Conservation (phyloP, 2,888 invertebrate species). For the Periphyllus acericola region DNA sequence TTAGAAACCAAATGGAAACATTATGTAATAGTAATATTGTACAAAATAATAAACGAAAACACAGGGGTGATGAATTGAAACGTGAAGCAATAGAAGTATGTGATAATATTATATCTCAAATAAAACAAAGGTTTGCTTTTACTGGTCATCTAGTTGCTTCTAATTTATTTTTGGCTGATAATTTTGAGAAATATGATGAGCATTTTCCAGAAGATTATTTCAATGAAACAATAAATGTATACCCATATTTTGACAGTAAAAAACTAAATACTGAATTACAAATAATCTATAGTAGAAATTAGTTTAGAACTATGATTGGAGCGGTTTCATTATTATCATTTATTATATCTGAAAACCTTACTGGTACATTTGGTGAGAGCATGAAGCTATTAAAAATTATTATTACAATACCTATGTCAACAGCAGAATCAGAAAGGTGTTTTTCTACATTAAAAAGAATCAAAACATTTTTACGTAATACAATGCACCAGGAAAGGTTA, state of each 20-base stretch:
- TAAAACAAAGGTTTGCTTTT: conserved; percentile 19
- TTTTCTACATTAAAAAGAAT: too few species aligned
- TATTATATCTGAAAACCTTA: not conserved
- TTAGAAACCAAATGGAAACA: too few species aligned
- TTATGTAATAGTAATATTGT: too few species aligned
- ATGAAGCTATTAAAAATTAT: conserved; percentile 32
- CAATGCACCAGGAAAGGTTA: too few species aligned
- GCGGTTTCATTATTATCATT: not conserved
- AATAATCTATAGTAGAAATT: not conserved
- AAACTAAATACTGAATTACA: conserved; percentile 2
- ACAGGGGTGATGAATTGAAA: conserved; percentile 7
- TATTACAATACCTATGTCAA: conserved; percentile 31
- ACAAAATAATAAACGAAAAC: too few species aligned
- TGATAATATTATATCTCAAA: conserved; percentile 14
- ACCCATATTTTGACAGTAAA: not conserved
- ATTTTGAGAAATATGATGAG: not conserved
- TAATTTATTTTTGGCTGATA: too few species aligned
- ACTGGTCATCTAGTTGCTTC: too few species aligned
- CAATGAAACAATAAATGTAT: not conserved
- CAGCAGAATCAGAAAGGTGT: conserved; percentile 29
- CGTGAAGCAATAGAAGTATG: conserved; percentile 23
- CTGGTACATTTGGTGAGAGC: not conserved
- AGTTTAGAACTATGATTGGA: not conserved
- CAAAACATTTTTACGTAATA: too few species aligned
- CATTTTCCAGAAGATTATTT: conserved; percentile 25